phyloP scores from a whole-genome alignment of 2,888 invertebrate genomes.

The Petrolisthes cinctipes region DNA sequence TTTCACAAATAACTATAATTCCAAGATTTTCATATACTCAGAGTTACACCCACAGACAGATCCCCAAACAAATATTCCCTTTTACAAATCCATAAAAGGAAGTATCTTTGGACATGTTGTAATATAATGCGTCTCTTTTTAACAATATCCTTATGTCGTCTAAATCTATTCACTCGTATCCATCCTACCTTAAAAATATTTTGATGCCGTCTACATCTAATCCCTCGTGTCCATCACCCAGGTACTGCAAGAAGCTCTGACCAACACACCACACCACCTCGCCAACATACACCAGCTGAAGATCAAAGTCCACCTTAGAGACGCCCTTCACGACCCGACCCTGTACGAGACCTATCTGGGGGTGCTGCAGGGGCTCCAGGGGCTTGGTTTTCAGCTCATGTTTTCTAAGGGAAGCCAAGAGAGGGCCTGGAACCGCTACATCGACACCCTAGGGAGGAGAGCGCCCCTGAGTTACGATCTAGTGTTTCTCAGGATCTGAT shows the following conservation, averaged over 20 bases:
- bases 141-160: too few species aligned
- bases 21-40: too few species aligned
- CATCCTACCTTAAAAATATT: too few species aligned
- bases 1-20: too few species aligned
- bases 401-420: neutral
- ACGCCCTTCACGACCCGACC: slow-evolving; percentile 24
- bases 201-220: too few species aligned
- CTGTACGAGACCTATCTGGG: slow-evolving; percentile 34
- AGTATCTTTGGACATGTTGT: too few species aligned
- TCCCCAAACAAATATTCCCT: too few species aligned
- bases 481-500: slow-evolving; percentile 28
- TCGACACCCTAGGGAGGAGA: slow-evolving; percentile 8
- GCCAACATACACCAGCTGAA: slow-evolving; percentile 35
- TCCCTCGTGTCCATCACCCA: neutral
- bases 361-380: slow-evolving; percentile 20
- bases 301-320: slow-evolving; percentile 28
- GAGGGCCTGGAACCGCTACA: neutral
- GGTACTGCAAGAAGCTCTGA: slow-evolving; percentile 33
- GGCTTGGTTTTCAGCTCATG: slow-evolving; percentile 41
- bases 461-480: slow-evolving; percentile 26
- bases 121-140: too few species aligned
- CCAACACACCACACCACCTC: slow-evolving; percentile 15
- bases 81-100: too few species aligned
- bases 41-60: too few species aligned
- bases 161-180: too few species aligned